Percentiles rank a stretch among this genome's conserved stretches.
phyloP scores from a whole-genome alignment of 1,140 invertebrate species.

The Trichogramma pretiosum region DNA sequence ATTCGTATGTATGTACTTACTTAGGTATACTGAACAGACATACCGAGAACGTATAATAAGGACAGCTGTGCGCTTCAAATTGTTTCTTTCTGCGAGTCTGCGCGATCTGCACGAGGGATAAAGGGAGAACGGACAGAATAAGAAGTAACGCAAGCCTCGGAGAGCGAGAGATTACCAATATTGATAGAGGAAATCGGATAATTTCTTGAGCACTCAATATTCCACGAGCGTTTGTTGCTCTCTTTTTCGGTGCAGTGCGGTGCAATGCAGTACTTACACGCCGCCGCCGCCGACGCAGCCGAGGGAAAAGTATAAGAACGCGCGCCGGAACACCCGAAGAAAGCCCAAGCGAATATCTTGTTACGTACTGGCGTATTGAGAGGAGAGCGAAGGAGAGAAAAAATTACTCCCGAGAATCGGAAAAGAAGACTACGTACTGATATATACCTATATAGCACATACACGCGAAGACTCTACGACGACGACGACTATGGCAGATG shows the following conservation, averaged over 20 bases:
- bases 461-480: no score
- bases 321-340: background rate
- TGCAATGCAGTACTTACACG: no score
- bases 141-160: conserved; percentile 4
- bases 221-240: conserved; percentile 10
- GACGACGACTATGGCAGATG: conserved; percentile 12
- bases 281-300: background rate
- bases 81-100: no score
- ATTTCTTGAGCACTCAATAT: conserved; percentile 20
- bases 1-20: no score
- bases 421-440: conserved; percentile 4
- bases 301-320: background rate
- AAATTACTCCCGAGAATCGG: conserved; percentile 14
- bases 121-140: no score
- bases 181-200: conserved; percentile 21
- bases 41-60: no score
- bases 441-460: no score
- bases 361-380: no score
- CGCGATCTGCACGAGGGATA: no score
- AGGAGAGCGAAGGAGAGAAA: background rate
- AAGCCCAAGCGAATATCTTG: conserved; percentile 7
- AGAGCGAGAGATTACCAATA: conserved; percentile 19
- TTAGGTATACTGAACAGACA: no score
- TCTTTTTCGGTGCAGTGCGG: background rate
- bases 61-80: background rate